Percentiles rank a stretch among this genome's conserved stretches.
Evolutionary conservation across 2,888 invertebrate species (phyloP).

Genomic region (Podotricha telesiphe): DNA sequence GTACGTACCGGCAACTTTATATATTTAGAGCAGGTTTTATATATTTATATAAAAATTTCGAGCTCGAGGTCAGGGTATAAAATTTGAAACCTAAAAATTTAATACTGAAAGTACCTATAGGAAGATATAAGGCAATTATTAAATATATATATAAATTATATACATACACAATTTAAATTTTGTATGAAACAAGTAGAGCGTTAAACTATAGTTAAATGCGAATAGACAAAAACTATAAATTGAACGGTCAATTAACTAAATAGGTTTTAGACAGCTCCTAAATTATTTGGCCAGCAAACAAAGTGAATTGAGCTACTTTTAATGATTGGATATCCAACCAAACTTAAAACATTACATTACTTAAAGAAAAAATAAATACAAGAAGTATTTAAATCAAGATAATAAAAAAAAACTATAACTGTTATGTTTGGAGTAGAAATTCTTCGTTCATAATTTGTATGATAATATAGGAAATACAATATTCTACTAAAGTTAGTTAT

Average conservation of each 20-base stretch:
- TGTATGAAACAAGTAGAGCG: slow-evolving; percentile 23
- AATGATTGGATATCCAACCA: background rate
- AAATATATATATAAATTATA: no score
- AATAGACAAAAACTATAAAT: background rate
- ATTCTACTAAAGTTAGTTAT: slow-evolving; percentile 14
- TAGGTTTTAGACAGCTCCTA: background rate
- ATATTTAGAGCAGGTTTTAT: no score
- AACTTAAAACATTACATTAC: background rate
- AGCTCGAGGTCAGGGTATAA: no score
- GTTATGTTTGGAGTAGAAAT: slow-evolving; percentile 29
- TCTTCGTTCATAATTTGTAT: slow-evolving; percentile 18
- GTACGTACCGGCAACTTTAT: no score
- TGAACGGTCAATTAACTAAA: slow-evolving; percentile 6
- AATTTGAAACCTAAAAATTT: no score
- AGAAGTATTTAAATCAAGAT: no score
- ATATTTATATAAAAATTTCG: no score
- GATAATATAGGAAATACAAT: slow-evolving; percentile 18
- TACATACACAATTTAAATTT: background rate
- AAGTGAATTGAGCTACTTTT: background rate
- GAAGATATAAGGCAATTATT: no score
- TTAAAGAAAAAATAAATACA: no score
- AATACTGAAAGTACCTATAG: no score
- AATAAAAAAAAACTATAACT: slow-evolving; percentile 20
- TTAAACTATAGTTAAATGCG: slow-evolving; percentile 6
- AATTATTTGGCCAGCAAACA: background rate